Conservation (phyloP, 1,140 invertebrate species). For the Teleopsis dalmanni region DNA sequence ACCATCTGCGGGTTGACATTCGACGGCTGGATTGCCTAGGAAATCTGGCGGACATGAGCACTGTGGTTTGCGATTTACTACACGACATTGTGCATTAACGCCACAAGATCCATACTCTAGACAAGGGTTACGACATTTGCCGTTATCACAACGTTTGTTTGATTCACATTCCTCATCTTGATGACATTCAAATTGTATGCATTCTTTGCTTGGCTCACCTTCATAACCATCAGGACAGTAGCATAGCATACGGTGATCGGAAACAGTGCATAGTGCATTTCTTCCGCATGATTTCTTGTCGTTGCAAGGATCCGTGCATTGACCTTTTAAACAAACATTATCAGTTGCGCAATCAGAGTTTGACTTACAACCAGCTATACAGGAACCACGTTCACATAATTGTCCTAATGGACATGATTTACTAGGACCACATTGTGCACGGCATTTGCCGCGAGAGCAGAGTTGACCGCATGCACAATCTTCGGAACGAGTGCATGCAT, state of each 20-base stretch:
- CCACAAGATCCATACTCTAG: constrained; percentile 68
- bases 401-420: constrained; percentile 44
- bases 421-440: constrained; percentile 42
- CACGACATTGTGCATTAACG: constrained; percentile 76
- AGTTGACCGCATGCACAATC: constrained; percentile 68
- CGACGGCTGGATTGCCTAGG: constrained; percentile 70
- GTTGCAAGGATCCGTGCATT: constrained; percentile 70
- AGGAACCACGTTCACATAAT: constrained; percentile 57
- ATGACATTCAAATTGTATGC: constrained; percentile 67
- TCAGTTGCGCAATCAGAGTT: constrained; percentile 73
- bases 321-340: constrained; percentile 64
- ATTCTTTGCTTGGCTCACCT: constrained; percentile 67
- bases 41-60: constrained; percentile 81
- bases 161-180: constrained; percentile 68
- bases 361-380: constrained; percentile 64
- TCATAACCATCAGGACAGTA: constrained; percentile 76
- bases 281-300: constrained; percentile 59
- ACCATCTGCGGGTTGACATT: constrained; percentile 58
- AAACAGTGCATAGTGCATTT: constrained; percentile 67
- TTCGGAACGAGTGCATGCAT: constrained; percentile 55
- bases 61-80: constrained; percentile 63
- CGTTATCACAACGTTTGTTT: constrained; percentile 65
- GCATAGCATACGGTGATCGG: constrained; percentile 72
- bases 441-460: constrained; percentile 48
- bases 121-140: constrained; percentile 78